These are phyloP conservation scores for Fregetta grallaria DNA, from an alignment of 2,113 vertebrate species.

Conservation along the genomic window DNA sequence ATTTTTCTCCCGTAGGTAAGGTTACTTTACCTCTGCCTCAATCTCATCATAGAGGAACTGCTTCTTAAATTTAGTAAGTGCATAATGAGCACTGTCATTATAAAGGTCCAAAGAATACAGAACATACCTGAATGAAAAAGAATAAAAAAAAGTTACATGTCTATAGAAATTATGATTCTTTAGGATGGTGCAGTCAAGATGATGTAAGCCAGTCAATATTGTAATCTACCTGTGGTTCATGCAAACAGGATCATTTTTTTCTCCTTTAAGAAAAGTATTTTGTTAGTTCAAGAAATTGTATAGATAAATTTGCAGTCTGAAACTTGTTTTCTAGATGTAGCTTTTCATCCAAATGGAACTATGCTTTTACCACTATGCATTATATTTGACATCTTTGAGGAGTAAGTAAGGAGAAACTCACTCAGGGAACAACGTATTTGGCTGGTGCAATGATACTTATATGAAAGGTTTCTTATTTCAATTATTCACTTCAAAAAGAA, in stretches of 20 bases:
- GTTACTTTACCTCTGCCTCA: slow-evolving; percentile 84
- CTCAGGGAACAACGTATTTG: neutral
- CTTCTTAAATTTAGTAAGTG: slow-evolving; percentile 89
- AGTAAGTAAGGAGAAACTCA: neutral
- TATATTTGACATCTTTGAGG: neutral
- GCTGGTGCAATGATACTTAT: neutral
- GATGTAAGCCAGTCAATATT: neutral
- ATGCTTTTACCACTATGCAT: neutral
- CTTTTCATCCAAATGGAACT: neutral
- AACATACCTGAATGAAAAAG: slow-evolving; percentile 78
- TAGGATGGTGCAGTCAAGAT: neutral
- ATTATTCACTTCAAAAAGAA: neutral
- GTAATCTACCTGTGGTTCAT: neutral
- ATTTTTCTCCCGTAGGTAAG: neutral
- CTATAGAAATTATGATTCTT: neutral
- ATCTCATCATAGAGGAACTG: slow-evolving; percentile 92
- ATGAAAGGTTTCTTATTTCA: neutral
- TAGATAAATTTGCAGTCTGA: neutral
- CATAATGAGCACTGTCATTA: slow-evolving; percentile 90
- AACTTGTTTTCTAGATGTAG: neutral
- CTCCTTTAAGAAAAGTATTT: neutral
- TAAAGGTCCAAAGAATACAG: slow-evolving; percentile 89
- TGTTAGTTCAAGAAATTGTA: neutral
- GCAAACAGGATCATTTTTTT: neutral
- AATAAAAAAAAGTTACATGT: neutral